Evolutionary conservation across 2,888 invertebrate genomes (phyloP), one percentile per base, ranked within the genome.

Genomic region (Caenorhabditis wallacei): DNA sequence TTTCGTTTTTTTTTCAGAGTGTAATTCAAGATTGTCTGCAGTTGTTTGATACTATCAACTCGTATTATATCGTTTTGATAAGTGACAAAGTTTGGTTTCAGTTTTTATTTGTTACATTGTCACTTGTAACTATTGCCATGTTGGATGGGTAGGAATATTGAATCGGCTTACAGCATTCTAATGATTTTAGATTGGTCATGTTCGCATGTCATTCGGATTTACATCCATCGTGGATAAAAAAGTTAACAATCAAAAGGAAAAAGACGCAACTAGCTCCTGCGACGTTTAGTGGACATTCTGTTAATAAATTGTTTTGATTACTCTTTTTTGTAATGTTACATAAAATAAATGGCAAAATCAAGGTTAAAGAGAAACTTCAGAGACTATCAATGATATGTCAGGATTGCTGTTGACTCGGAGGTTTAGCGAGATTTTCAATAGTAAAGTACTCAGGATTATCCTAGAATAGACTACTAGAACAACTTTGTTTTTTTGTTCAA

Each of bases 1-100:
- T n/a, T n/a, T n/a, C n/a, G n/a, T n/a, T n/a, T 16, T 10, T 10
- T n/a, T 53, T 71, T 10, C 71, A 80, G 68, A 72, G 61, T 35
- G 72, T 74, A 0, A 16, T 80, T 3, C 80, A 80, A 68, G 80
- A 80, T 20, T 68, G 66, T 24, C 66, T 80, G 3, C 80, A 80
- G 22, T n/a, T 80, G 0, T 37, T 68, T 5, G 66, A 80, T 8
- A 69, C 37, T n/a, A n/a, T 80, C 26, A 68, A 68, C 26, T 72
- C 72, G 0, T 61, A 53, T 8, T 69, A 40, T 40, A 61, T 61
- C 13, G 61, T 26, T 35, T 2, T 59, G 16, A 22, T 72, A 13
- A 61, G 46, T n/a, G 72, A 72, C 2, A 40, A 51, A n/a, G n/a
- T 54, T 0, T 80, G 80, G 80, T 80, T 59, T 24, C 72, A 68